A percentile compares a stretch with the other conserved stretches of the same genome.
These are phyloP conservation scores for Petrolisthes cinctipes DNA, from an alignment of 2,888 invertebrate genomes.

Conservation along the genomic window DNA sequence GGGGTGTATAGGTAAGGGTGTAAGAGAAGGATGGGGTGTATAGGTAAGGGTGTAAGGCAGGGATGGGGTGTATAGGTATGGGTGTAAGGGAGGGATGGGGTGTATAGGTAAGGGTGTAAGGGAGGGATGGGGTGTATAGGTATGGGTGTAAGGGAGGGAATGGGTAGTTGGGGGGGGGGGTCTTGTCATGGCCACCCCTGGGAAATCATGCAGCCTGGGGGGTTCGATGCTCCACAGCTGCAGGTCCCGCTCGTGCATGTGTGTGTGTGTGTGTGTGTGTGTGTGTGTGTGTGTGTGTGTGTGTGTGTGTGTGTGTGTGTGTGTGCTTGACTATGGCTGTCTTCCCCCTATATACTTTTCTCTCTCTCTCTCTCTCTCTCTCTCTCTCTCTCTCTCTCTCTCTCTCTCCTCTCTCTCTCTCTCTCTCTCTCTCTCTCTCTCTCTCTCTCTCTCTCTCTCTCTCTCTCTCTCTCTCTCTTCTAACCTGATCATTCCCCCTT, in stretches of 20 bases:
- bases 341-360: neutral
- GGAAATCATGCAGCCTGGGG: too few species aligned
- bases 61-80: neutral
- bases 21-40: neutral
- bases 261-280: too few species aligned
- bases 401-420: slow-evolving; percentile 12
- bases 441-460: slow-evolving; percentile 26
- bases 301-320: neutral
- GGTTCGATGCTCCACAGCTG: too few species aligned
- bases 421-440: slow-evolving; percentile 10
- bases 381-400: slow-evolving; percentile 25
- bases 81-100: neutral
- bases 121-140: neutral
- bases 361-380: slow-evolving; percentile 26
- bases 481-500: slow-evolving; percentile 10
- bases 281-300: too few species aligned
- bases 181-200: too few species aligned
- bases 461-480: neutral
- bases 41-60: neutral
- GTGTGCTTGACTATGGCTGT: neutral
- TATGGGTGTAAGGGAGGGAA: neutral
- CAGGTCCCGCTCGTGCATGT: too few species aligned
- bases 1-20: neutral
- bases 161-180: neutral
- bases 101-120: neutral